These are phyloP conservation scores for Orcinus orca DNA, from an alignment of 2,113 vertebrate genomes.

Conservation along the genomic window DNA sequence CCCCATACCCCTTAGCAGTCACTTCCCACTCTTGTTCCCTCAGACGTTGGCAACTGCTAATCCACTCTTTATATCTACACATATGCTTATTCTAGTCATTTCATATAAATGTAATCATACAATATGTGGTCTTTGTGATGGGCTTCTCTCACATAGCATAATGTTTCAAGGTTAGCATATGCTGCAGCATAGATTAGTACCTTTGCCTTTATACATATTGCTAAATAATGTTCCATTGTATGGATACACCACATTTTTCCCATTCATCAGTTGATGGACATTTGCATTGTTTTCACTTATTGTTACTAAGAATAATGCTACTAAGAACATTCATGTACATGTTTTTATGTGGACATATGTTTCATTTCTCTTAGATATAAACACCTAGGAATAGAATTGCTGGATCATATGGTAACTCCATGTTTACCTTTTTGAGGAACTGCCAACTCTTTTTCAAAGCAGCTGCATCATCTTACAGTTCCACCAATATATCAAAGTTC, in stretches of 20 bases:
- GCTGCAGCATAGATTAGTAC: not conserved
- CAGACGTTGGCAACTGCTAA: not conserved
- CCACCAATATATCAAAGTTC: not conserved
- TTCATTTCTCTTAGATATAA: not conserved
- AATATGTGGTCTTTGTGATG: not conserved
- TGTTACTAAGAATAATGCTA: not conserved
- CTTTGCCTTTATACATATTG: not conserved
- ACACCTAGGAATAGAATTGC: not conserved
- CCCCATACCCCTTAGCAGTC: not conserved
- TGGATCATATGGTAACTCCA: not conserved
- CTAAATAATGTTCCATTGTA: not conserved
- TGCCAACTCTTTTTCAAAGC: not conserved
- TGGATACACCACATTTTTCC: not conserved
- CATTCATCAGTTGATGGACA: not conserved
- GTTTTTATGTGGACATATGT: not conserved
- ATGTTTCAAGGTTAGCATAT: not conserved
- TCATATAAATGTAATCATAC: not conserved
- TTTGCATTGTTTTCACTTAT: not conserved
- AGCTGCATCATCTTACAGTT: not conserved
- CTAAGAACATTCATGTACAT: not conserved
- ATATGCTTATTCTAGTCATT: not conserved
- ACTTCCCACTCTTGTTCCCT: not conserved
- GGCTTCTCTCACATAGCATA: not conserved
- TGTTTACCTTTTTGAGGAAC: not conserved
- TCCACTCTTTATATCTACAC: not conserved